Percentiles rank a stretch among this genome's conserved stretches.
Conservation (phyloP, 53 echinoderm and acorn worm genomes). For the Echinometra lucunter region DNA sequence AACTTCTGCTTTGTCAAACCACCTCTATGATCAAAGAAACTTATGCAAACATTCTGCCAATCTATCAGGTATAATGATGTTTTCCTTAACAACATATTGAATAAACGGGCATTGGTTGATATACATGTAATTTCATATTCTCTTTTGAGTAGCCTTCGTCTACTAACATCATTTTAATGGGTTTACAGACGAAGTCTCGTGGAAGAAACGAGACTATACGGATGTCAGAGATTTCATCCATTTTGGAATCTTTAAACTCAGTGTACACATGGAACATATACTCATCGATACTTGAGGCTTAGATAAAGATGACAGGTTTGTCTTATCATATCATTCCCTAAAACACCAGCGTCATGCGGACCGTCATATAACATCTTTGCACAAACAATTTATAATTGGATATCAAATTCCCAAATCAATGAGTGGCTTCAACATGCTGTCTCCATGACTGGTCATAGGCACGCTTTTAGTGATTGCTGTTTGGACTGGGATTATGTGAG, state of each 20-base stretch:
- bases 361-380: constrained; percentile 1
- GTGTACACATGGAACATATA: neutral
- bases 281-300: neutral
- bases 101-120: neutral
- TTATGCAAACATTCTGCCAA: neutral
- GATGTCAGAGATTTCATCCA: neutral
- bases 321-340: neutral
- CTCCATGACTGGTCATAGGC: constrained; percentile 20
- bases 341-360: constrained; percentile 19
- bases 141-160: neutral
- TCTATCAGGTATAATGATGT: neutral
- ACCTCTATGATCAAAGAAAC: too few species aligned
- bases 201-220: neutral
- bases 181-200: neutral
- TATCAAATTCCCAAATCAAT: constrained; percentile 56
- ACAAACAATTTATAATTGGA: constrained; percentile 57
- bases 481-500: constrained; percentile 11
- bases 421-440: neutral
- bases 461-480: constrained; percentile 39
- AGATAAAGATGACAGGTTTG: neutral
- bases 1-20: neutral
- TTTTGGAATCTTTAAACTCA: neutral
- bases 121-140: neutral
- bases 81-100: neutral
- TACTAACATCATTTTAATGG: neutral